Conservation (phyloP, 2,888 invertebrate genomes). For the Acronicta leporina region DNA sequence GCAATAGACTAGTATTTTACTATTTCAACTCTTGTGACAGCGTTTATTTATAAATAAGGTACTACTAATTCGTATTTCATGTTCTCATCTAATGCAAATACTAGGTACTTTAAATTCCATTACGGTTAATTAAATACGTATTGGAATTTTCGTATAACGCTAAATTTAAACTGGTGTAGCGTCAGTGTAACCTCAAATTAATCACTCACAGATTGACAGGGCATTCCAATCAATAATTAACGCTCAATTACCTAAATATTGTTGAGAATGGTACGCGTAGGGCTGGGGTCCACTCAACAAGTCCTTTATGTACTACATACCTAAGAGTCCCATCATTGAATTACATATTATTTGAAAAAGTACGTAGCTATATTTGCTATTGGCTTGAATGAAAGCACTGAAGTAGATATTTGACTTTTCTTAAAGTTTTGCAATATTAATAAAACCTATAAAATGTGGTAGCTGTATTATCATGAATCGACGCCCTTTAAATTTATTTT, state of each 20-base stretch:
- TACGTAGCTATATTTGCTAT: not conserved
- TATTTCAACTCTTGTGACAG: no score
- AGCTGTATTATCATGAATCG: no score
- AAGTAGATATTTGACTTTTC: not conserved
- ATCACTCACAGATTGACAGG: constrained; percentile 62
- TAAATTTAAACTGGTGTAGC: constrained; percentile 38
- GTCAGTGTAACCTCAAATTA: constrained; percentile 58
- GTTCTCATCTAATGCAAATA: constrained; percentile 15
- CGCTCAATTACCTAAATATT: constrained; percentile 61
- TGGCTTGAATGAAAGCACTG: not conserved
- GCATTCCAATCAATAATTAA: constrained; percentile 57
- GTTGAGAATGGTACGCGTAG: constrained; percentile 33
- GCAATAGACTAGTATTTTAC: not conserved
- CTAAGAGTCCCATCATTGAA: constrained; percentile 22
- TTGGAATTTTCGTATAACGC: constrained; percentile 23
- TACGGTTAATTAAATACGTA: constrained; percentile 36
- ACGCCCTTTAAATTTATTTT: no score
- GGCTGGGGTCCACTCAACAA: constrained; percentile 34
- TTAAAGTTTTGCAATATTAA: no score
- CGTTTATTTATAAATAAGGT: not conserved
- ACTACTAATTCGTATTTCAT: not conserved
- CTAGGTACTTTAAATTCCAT: constrained; percentile 23
- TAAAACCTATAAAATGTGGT: no score
- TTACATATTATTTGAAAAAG: constrained; percentile 9
- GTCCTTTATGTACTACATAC: constrained; percentile 23